Evolutionary conservation across 2,113 vertebrate genomes (phyloP), one percentile per base, ranked within the genome.

Genomic region (Dromaius novaehollandiae): DNA sequence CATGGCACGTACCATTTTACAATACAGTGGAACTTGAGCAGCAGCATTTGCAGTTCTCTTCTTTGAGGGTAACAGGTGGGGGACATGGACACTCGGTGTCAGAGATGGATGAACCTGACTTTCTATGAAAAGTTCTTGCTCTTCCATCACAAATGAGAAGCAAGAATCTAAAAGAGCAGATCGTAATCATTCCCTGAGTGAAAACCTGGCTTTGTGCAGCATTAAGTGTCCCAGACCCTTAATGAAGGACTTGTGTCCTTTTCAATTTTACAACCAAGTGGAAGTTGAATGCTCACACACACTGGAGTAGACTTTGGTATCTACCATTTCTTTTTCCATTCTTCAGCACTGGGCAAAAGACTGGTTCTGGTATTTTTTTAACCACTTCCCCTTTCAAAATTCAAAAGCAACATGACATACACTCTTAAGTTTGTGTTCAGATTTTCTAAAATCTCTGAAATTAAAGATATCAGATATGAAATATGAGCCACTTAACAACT

Each of bases 361-460:
- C 55, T 51, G 48, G 4, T 28, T 85, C n/a, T 85, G 32, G 7
- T 82, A 13, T 79, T 92, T 55, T 74, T 91, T 61, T 32, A 85
- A 40, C 66, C 16, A 9, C 38, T 92, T 87, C 8, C 44, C 44
- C 11, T 91, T 76, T 34, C 60, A 68, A 44, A 84, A 74, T 94
- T 91, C 65, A 69, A 17, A 86, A 84, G 36, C 0, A 0, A 21
- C 64, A n/a, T 3, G 2, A n/a, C 16, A 3, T 64, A 61, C 36
- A 28, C 21, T 86, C 76, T 87, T 56, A 56, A 30, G 28, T 55
- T 55, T 58, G 30, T 56, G 22, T 82, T 95, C 50, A 76, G 48
- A 74, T 94, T 94, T 92, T 86, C 60, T 93, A 22, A 60, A 71
- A 86, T 71, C n/a, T 81, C 32, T 86, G 82, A 89, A 91, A 86